A percentile compares a stretch with the other conserved stretches of the same genome.
Evolutionary conservation across 2,113 vertebrate genomes (phyloP).

Genomic region (Lonchura striata): DNA sequence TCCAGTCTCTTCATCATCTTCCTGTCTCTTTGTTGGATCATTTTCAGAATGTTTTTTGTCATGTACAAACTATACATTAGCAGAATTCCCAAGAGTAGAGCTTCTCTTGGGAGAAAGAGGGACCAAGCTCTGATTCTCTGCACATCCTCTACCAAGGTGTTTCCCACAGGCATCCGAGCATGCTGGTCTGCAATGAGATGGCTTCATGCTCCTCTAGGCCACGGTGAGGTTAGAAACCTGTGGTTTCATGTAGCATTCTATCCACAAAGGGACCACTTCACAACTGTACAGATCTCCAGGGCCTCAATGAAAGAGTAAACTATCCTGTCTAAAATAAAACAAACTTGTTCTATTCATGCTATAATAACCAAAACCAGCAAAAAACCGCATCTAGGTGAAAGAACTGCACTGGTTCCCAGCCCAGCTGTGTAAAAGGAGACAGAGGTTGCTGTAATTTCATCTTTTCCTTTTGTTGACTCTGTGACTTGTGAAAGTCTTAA

Average conservation of each 20-base stretch:
- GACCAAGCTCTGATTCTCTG: not conserved
- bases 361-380: not conserved
- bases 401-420: not conserved
- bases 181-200: not conserved
- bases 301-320: not conserved
- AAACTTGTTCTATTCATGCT: not conserved
- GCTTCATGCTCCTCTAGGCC: accelerated
- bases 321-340: not conserved
- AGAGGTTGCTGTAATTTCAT: not conserved
- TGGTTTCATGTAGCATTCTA: not conserved
- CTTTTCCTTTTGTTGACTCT: not conserved
- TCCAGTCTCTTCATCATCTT: not conserved
- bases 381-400: not conserved
- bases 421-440: not conserved
- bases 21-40: not conserved
- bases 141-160: not conserved
- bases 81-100: not conserved
- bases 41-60: not conserved
- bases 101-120: not conserved
- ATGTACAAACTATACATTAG: not conserved
- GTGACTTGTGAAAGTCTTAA: not conserved
- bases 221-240: not conserved
- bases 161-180: not conserved
- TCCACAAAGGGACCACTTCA: not conserved
- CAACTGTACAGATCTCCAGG: not conserved